Evolutionary conservation across 2,797 vertebrate species (phyloP).

Genomic region (Sorex maritimensis): DNA sequence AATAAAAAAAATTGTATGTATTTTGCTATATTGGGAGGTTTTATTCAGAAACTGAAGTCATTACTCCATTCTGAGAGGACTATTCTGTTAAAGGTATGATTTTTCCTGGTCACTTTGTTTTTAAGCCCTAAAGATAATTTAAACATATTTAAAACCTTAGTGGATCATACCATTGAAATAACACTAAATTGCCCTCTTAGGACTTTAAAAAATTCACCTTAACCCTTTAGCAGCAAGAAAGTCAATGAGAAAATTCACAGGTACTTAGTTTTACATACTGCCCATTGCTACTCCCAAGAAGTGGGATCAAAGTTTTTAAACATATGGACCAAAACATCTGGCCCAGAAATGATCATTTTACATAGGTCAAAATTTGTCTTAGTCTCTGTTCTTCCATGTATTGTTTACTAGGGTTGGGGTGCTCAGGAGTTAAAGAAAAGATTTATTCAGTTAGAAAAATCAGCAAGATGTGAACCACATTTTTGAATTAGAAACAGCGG

Average conservation of each 20-base stretch:
- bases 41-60: background rate
- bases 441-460: slow-evolving; percentile 72
- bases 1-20: background rate
- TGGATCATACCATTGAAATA: background rate
- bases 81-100: background rate
- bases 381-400: background rate
- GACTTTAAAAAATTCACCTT: background rate
- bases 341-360: slow-evolving; percentile 28
- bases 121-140: slow-evolving; percentile 17
- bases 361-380: slow-evolving; percentile 31
- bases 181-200: background rate
- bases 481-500: slow-evolving; percentile 80
- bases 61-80: background rate
- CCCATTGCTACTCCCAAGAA: background rate
- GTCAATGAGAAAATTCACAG: background rate
- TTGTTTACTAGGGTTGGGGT: slow-evolving; percentile 43
- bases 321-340: background rate
- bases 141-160: slow-evolving; percentile 25
- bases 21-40: background rate
- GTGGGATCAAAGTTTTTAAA: slow-evolving; percentile 1
- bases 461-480: slow-evolving; percentile 77
- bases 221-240: background rate
- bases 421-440: slow-evolving; percentile 71
- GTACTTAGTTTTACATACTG: background rate
- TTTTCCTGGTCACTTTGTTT: background rate